Evolutionary conservation across 1,140 invertebrate genomes (phyloP).

Genomic region (Yoshiicerus persimilis): DNA sequence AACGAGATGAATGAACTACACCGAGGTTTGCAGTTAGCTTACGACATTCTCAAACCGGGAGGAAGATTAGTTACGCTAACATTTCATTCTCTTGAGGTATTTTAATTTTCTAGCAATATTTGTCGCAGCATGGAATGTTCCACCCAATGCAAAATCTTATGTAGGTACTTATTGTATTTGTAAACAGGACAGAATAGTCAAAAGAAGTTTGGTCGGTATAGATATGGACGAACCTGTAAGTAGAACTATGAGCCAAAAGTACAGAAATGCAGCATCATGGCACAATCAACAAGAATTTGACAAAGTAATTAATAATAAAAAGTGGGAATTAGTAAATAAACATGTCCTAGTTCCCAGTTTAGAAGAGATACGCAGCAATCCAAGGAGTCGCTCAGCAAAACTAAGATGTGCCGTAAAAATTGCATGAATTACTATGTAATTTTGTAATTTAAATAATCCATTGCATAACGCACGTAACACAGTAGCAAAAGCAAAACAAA

Average conservation of each 20-base stretch:
- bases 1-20: slow-evolving; percentile 96
- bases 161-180: neutral
- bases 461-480: too few species aligned
- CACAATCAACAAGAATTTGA: slow-evolving; percentile 59
- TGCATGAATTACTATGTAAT: neutral
- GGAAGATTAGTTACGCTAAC: slow-evolving; percentile 79
- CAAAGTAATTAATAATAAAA: slow-evolving; percentile 61
- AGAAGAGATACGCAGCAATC: slow-evolving; percentile 76
- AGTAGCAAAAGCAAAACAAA: too few species aligned
- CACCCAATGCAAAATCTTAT: neutral
- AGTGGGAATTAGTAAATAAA: slow-evolving; percentile 77
- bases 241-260: slow-evolving; percentile 50
- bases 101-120: neutral
- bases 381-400: slow-evolving; percentile 82
- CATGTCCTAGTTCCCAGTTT: slow-evolving; percentile 73
- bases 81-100: slow-evolving; percentile 79
- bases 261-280: slow-evolving; percentile 48
- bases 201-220: slow-evolving; percentile 81
- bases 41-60: slow-evolving; percentile 72
- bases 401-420: slow-evolving; percentile 70
- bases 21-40: slow-evolving; percentile 78
- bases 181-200: slow-evolving; percentile 84
- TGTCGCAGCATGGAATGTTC: neutral
- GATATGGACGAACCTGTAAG: slow-evolving; percentile 60
- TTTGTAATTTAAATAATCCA: too few species aligned